Conservation (phyloP, 92 coral and sea anemone genomes). For the Epizoanthus rinbou region DNA sequence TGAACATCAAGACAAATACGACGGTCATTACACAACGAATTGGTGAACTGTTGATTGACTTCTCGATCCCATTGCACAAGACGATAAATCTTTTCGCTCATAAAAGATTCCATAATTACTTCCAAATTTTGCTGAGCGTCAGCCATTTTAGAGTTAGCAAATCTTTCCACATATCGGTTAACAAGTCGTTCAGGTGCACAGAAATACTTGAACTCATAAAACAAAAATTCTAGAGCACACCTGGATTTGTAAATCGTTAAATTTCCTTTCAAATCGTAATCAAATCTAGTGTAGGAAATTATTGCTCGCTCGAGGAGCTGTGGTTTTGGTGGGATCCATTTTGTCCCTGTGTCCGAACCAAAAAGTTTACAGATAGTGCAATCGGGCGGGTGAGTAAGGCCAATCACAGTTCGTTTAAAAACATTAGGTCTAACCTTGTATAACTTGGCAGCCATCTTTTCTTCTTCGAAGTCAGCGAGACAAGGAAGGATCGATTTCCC, state of each 20-base stretch:
- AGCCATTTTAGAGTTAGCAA: conserved; percentile 45
- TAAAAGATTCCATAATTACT: conserved; percentile 44
- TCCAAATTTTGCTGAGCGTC: conserved; percentile 41
- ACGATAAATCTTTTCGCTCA: conserved; percentile 39
- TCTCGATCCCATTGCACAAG: no score
- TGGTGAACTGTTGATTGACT: no score
- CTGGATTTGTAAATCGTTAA: conserved; percentile 14
- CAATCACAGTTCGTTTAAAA: conserved; percentile 3
- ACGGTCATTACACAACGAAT: neutral
- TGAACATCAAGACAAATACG: neutral
- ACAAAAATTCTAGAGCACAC: no score
- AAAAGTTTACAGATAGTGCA: conserved; percentile 28
- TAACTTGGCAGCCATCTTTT: conserved; percentile 12
- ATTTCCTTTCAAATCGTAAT: conserved; percentile 23
- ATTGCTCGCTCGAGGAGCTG: neutral
- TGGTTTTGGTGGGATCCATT: neutral
- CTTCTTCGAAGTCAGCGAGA: no score
- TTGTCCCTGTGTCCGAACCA: conserved; percentile 1
- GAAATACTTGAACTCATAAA: no score
- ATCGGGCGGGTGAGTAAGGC: conserved; percentile 9
- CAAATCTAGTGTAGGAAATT: conserved; percentile 22
- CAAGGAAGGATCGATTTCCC: neutral
- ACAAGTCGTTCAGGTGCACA: no score
- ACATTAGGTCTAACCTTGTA: no score
- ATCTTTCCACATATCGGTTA: conserved; percentile 41